Evolutionary conservation across 2,113 vertebrate species (phyloP).

Genomic region (Myrmecophaga tridactyla): DNA sequence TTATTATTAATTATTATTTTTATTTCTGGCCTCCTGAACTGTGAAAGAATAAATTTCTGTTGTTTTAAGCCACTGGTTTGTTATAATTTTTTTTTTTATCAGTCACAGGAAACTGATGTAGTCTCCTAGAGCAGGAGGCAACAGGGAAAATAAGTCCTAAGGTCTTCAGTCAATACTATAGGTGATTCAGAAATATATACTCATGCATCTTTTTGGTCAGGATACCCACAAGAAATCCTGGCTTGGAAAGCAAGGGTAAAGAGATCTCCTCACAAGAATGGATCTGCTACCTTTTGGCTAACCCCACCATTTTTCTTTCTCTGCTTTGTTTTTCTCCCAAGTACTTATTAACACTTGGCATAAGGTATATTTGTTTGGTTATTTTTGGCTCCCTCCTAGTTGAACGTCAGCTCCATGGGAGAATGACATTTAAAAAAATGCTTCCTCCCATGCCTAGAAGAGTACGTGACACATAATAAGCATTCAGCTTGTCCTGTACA

Average conservation of each 20-base stretch:
- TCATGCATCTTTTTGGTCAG: neutral
- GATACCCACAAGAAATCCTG: neutral
- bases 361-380: neutral
- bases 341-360: neutral
- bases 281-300: neutral
- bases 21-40: neutral
- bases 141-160: neutral
- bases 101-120: neutral
- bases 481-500: neutral
- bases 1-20: no score
- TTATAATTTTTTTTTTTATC: neutral
- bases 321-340: neutral
- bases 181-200: neutral
- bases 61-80: neutral
- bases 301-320: neutral
- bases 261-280: neutral
- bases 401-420: neutral
- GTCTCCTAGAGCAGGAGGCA: neutral
- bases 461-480: neutral
- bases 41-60: neutral
- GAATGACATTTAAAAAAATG: neutral
- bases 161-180: neutral
- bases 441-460: neutral
- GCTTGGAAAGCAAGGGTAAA: neutral
- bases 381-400: neutral